Conservation (phyloP, 2,113 vertebrate species). For the Rhabdornis inornatus region DNA sequence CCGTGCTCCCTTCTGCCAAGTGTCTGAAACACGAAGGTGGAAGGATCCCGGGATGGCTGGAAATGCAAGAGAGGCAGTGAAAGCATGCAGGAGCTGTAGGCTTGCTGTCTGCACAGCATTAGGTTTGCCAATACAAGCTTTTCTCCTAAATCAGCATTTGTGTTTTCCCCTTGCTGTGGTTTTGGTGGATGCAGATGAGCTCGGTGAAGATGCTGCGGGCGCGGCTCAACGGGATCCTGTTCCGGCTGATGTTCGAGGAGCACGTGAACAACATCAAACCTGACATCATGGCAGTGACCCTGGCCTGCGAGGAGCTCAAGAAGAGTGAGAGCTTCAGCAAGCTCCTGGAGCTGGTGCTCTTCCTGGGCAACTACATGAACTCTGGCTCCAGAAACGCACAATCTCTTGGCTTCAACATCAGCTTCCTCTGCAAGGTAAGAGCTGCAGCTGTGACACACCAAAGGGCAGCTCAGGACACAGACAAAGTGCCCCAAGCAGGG, state of each 20-base stretch:
- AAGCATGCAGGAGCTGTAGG: neutral
- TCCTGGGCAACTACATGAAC: conserved; percentile 99
- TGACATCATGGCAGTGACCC: conserved; percentile 92
- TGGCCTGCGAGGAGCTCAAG: conserved; percentile 95
- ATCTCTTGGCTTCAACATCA: conserved; percentile 93
- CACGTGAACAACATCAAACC: conserved; percentile 95
- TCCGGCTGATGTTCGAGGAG: conserved; percentile 94
- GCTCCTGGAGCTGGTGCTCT: conserved; percentile 87
- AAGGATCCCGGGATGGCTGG: neutral
- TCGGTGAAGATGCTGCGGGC: conserved; percentile 90
- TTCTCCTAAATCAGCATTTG: neutral
- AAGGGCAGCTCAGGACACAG: fast-evolving
- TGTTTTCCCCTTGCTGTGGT: too few species aligned
- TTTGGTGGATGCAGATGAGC: conserved; percentile 82
- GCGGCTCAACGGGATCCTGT: conserved; percentile 90
- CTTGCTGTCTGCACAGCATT: neutral
- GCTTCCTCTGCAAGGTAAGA: conserved; percentile 93
- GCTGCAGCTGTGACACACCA: neutral
- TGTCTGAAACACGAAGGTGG: neutral
- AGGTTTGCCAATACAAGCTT: neutral
- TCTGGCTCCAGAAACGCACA: conserved; percentile 95
- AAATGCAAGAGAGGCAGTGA: neutral
- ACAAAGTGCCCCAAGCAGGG: too few species aligned
- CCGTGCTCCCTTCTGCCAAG: too few species aligned
- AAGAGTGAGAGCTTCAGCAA: conserved; percentile 89